Percentiles rank a stretch among this genome's conserved stretches.
phyloP scores from a whole-genome alignment of 2,888 invertebrate genomes.

The Synergus japonicus region DNA sequence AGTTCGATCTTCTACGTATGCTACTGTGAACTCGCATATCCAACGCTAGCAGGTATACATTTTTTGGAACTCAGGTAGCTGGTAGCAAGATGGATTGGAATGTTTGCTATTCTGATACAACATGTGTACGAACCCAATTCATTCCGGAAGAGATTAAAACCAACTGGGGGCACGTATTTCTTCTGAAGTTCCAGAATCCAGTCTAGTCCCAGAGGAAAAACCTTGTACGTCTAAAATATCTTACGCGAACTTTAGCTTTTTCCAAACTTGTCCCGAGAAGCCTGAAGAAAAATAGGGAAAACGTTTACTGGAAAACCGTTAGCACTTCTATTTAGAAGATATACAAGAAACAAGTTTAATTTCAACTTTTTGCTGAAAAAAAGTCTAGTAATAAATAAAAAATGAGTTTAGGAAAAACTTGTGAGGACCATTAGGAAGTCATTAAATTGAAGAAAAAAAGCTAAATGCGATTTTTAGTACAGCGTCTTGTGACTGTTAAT shows the following conservation, averaged over 20 bases:
- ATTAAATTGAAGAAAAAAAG: neutral
- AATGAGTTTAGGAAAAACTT: neutral
- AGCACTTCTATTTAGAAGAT: neutral
- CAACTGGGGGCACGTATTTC: conserved; percentile 24
- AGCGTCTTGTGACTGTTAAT: neutral
- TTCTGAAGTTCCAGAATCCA: conserved; percentile 28
- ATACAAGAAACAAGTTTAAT: neutral
- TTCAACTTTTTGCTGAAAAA: neutral
- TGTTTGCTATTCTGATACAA: conserved; percentile 34
- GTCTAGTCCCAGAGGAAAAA: conserved; percentile 6
- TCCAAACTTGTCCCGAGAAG: neutral
- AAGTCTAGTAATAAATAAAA: neutral
- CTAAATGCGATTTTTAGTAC: neutral
- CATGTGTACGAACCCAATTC: conserved; percentile 24
- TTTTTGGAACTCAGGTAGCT: conserved; percentile 15
- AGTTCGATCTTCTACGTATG: conserved; percentile 16
- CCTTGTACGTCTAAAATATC: conserved; percentile 6
- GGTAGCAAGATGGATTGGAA: conserved; percentile 9
- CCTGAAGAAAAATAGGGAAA: conserved; percentile 20
- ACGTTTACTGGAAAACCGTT: neutral
- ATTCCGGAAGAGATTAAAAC: conserved; percentile 34
- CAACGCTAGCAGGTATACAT: conserved; percentile 24
- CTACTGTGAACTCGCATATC: conserved; percentile 7
- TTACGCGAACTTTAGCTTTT: conserved; percentile 27
- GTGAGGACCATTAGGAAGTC: neutral